phyloP scores from a whole-genome alignment of 2,113 vertebrate genomes.

The Amphiprion percula region DNA sequence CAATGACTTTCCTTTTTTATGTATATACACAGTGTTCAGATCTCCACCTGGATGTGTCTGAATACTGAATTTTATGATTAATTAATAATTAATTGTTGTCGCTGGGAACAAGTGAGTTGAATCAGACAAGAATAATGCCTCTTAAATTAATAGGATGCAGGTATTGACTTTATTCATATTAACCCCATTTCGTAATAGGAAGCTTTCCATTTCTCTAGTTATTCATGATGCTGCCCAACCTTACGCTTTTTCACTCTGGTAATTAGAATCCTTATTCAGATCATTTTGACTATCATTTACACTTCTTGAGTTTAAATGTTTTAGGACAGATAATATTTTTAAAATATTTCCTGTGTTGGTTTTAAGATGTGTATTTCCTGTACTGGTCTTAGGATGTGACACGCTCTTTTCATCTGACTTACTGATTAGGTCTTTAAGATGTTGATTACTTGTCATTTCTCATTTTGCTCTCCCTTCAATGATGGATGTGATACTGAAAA shows the following conservation, averaged over 20 bases:
- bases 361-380: constrained; percentile 8
- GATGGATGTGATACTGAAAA: neutral
- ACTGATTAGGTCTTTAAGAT: constrained; percentile 9
- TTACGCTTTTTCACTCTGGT: neutral
- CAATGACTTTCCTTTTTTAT: neutral
- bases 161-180: neutral
- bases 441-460: constrained; percentile 16
- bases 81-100: neutral
- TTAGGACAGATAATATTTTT: too few relatives aligned
- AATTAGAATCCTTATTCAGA: neutral
- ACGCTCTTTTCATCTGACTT: neutral
- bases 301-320: neutral
- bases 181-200: neutral
- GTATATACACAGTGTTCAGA: neutral
- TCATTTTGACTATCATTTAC: neutral
- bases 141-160: constrained; percentile 21
- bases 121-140: constrained; percentile 13
- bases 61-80: neutral
- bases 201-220: neutral
- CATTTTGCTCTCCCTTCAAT: constrained; percentile 1
- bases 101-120: constrained; percentile 4
- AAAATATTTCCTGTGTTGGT: neutral
- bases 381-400: constrained; percentile 4
- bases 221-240: neutral
- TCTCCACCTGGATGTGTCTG: neutral